Percentiles rank a stretch among this genome's conserved stretches.
Conservation (phyloP, 2,113 vertebrate species). For the Xiphorhynchus elegans region DNA sequence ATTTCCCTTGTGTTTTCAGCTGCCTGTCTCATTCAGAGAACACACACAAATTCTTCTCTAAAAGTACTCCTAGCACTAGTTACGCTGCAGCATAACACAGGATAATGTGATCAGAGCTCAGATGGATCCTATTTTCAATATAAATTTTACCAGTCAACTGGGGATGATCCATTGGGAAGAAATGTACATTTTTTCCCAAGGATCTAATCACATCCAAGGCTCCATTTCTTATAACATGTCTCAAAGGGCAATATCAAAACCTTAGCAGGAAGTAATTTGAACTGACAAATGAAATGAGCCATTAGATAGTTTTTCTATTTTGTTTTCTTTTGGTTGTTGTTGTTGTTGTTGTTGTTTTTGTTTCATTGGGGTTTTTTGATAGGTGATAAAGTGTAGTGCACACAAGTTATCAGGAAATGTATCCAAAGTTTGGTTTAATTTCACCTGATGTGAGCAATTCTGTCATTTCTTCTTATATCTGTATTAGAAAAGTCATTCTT, state of each 20-base stretch:
- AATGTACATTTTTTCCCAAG: constrained; percentile 46
- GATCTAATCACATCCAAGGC: constrained; percentile 21
- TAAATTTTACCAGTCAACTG: constrained; percentile 31
- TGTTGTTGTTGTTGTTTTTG: no score
- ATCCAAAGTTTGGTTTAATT: background rate
- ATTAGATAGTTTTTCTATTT: background rate
- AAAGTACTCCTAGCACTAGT: constrained; percentile 14
- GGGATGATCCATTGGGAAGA: constrained; percentile 11
- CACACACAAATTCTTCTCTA: background rate
- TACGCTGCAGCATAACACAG: constrained; percentile 33
- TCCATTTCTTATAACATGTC: constrained; percentile 5
- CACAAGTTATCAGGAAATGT: background rate
- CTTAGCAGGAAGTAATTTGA: constrained; percentile 8
- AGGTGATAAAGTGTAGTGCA: background rate
- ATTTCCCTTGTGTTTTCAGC: constrained; percentile 24
- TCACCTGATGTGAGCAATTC: background rate
- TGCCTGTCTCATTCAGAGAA: constrained; percentile 35
- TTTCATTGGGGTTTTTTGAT: background rate
- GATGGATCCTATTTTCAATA: constrained; percentile 58
- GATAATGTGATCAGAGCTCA: constrained; percentile 53
- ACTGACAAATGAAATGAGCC: constrained; percentile 7
- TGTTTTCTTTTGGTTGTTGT: background rate
- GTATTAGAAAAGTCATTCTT: background rate
- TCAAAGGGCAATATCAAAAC: constrained; percentile 39
- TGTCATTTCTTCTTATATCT: background rate